Base-by-base conservation (phyloP, 2,888 invertebrate genomes). In the Drosophila suboccidentalis region DNA sequence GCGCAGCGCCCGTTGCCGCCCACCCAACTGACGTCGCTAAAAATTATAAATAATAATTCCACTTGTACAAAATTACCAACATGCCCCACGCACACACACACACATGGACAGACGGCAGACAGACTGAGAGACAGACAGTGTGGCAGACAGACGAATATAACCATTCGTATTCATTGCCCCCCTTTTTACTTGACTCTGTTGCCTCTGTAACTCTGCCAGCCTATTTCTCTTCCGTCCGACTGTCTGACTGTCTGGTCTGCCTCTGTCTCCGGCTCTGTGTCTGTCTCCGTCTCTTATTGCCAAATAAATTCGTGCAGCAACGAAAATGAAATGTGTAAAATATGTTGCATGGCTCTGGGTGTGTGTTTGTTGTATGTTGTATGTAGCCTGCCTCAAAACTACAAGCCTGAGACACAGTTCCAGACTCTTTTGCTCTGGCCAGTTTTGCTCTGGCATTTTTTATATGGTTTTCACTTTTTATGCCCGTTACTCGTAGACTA, bases 301-400 rank as follows among this genome's bases (percentile, higher is more conserved):
- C 86, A 89, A 86, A 86, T 86, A 86, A 86, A 86, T 86, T 90
- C 85, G 81, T 90, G 81, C 90, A 90, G 79, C 87, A 79, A 77
- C 72, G 85, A 79, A 87, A 90, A 86, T 90, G 90, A 86, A 86
- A 86, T 86, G 90, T 89, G 86, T 85, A 87, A 90, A 85, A 86
- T 89, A 90, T 89, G 90, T 89, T 82, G 85, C 71, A 61, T 69
- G 75, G 58, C 71, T 66, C 32, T 19, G 29, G 22, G 55, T 26
- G 63, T 50, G 19, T 49, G 29, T 46, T n/a, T n/a, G n/a, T n/a
- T n/a, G 29, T n/a, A 10, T 46, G 46, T 26, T 41, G 41, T 22
- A 1, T 26, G 26, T 22, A 22, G 54, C 15, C 26, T 36, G 61
- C 53, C 46, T 32, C 47, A 61, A 67, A 55, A 65, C 67, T 67